Percentiles rank a stretch among this genome's conserved stretches.
These are phyloP conservation scores for Sebastes iracundus DNA, from an alignment of 2,797 vertebrate genomes.

Conservation along the genomic window DNA sequence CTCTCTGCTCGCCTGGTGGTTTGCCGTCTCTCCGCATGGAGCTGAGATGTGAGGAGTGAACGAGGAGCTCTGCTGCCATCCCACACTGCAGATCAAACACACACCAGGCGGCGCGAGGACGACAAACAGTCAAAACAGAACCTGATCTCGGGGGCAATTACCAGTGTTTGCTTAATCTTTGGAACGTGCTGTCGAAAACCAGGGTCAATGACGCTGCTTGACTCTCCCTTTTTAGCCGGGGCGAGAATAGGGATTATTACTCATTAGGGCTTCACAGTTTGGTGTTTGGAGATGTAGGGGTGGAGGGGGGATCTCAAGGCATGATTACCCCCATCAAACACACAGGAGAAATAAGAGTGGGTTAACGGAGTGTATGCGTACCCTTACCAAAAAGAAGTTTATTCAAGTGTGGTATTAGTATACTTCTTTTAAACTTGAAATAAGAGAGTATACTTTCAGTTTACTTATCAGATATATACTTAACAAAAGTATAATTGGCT, in stretches of 20 bases:
- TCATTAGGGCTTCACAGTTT: constrained; percentile 75
- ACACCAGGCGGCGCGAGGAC: constrained; percentile 55
- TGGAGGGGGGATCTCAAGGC: background rate
- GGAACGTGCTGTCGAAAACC: constrained; percentile 69
- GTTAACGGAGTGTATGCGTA: background rate
- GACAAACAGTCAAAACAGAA: constrained; percentile 81
- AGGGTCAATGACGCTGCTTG: constrained; percentile 68
- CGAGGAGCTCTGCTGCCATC: constrained; percentile 59
- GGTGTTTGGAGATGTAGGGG: constrained; percentile 50
- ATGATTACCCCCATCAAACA: background rate
- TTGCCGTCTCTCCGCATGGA: constrained; percentile 41
- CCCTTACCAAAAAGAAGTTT: background rate
- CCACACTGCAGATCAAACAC: constrained; percentile 71
- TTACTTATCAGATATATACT: no score
- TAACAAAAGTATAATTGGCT: no score
- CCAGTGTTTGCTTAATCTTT: constrained; percentile 78
- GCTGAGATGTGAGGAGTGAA: constrained; percentile 67
- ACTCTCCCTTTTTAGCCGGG: constrained; percentile 60
- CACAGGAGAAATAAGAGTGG: background rate
- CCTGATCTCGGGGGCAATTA: constrained; percentile 76
- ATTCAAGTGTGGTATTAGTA: no score
- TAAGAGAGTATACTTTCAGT: no score
- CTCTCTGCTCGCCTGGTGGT: constrained; percentile 29
- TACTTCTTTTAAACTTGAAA: no score
- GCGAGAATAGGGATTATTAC: constrained; percentile 68